Evolutionary conservation across 2,113 vertebrate genomes (phyloP).

Genomic region (Prionailurus bengalensis): DNA sequence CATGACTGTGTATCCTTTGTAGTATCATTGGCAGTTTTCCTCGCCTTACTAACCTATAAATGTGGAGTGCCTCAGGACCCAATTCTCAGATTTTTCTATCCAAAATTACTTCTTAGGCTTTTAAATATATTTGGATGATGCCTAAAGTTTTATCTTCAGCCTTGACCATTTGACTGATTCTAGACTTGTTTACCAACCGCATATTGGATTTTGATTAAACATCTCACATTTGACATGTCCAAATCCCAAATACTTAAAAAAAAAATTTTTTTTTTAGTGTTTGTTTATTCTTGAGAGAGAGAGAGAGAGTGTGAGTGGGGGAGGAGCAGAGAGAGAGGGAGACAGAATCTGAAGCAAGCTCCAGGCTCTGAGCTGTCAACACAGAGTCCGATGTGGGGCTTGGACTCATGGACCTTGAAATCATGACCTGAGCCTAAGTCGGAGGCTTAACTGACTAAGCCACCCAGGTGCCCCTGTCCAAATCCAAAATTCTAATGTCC

Average conservation of each 20-base stretch:
- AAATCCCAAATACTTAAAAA: neutral
- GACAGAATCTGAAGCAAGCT: too few relatives aligned
- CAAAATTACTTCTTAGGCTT: neutral
- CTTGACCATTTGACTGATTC: neutral
- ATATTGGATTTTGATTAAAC: neutral
- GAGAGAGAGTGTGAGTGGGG: too few relatives aligned
- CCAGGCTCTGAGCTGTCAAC: too few relatives aligned
- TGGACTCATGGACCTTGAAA: too few relatives aligned
- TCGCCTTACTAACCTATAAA: neutral
- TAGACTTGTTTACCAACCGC: neutral
- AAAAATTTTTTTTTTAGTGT: too few relatives aligned
- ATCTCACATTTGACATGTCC: neutral
- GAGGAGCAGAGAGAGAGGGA: too few relatives aligned
- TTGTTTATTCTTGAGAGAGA: too few relatives aligned
- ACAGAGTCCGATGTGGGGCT: too few relatives aligned
- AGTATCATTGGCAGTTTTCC: neutral
- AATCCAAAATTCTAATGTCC: neutral
- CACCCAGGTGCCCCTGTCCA: neutral
- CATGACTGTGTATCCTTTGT: neutral
- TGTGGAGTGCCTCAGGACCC: neutral
- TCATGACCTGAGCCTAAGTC: too few relatives aligned
- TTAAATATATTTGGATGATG: neutral
- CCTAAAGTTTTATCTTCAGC: neutral
- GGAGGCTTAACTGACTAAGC: too few relatives aligned
- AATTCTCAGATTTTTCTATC: neutral